A percentile compares a stretch with the other conserved stretches of the same genome.
These are phyloP conservation scores for Amiota minor DNA, from an alignment of 2,888 invertebrate species.

Conservation along the genomic window DNA sequence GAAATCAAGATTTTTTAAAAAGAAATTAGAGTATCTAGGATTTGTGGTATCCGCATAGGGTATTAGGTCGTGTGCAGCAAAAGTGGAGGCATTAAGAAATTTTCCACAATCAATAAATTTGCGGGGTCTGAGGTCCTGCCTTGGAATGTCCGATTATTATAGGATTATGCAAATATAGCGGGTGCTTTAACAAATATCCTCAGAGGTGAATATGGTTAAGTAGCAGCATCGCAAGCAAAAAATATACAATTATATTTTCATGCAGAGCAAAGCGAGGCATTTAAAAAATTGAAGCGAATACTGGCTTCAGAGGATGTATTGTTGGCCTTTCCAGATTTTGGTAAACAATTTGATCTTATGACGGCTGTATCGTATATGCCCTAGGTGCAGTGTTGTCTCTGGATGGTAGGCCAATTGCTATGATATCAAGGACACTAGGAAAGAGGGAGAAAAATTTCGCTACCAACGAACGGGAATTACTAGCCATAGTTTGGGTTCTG, in stretches of 20 bases:
- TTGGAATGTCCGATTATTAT: background rate
- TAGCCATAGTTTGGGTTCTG: conserved; percentile 33
- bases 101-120: background rate
- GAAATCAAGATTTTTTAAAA: conserved; percentile 5
- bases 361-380: conserved; percentile 18
- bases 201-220: background rate
- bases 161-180: conserved; percentile 9
- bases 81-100: background rate
- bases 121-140: background rate
- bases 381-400: conserved; percentile 14
- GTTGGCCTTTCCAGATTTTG: background rate
- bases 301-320: conserved; percentile 21
- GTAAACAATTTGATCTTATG: conserved; percentile 12
- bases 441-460: conserved; percentile 25
- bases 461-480: conserved; percentile 30
- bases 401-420: conserved; percentile 26
- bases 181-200: background rate
- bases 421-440: conserved; percentile 30
- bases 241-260: background rate
- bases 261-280: background rate
- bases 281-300: conserved; percentile 10
- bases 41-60: conserved; percentile 12
- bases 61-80: conserved; percentile 13
- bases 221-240: background rate
- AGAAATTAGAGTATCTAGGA: background rate